Conservation (phyloP, 2,888 invertebrate genomes). For the Cosmia pyralina region DNA sequence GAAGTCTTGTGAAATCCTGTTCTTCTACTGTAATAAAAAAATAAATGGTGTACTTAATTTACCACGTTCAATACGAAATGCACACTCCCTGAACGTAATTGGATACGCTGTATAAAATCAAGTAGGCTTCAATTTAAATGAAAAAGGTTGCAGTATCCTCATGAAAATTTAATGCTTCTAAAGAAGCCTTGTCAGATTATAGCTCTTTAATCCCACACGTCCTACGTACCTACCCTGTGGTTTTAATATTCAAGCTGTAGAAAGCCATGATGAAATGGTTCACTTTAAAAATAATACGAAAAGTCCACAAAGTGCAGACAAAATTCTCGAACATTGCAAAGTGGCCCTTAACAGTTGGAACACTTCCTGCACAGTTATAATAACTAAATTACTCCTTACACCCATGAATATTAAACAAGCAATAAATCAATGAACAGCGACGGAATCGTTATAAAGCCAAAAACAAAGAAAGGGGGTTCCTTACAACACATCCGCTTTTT, state of each 20-base stretch:
- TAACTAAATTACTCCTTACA: constrained; percentile 51
- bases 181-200: constrained; percentile 82
- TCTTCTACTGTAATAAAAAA: constrained; percentile 55
- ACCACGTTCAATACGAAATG: constrained; percentile 47
- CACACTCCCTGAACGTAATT: constrained; percentile 62
- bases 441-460: constrained; percentile 40
- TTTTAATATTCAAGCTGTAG: constrained; percentile 69
- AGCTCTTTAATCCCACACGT: constrained; percentile 75
- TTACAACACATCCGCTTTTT: constrained; percentile 56
- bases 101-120: constrained; percentile 72
- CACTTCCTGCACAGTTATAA: constrained; percentile 33
- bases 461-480: constrained; percentile 54
- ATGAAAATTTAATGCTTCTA: constrained; percentile 79
- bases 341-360: constrained; percentile 14
- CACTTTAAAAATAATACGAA: constrained; percentile 25
- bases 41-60: constrained; percentile 36
- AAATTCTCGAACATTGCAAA: constrained; percentile 27
- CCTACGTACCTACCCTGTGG: constrained; percentile 63
- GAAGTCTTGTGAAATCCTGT: constrained; percentile 42
- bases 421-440: constrained; percentile 55
- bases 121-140: constrained; percentile 78
- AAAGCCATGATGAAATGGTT: constrained; percentile 49
- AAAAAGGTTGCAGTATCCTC: constrained; percentile 71
- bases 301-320: neutral
- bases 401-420: constrained; percentile 51